Conservation (phyloP, 2,113 vertebrate species). For the Aphelocoma coerulescens region DNA sequence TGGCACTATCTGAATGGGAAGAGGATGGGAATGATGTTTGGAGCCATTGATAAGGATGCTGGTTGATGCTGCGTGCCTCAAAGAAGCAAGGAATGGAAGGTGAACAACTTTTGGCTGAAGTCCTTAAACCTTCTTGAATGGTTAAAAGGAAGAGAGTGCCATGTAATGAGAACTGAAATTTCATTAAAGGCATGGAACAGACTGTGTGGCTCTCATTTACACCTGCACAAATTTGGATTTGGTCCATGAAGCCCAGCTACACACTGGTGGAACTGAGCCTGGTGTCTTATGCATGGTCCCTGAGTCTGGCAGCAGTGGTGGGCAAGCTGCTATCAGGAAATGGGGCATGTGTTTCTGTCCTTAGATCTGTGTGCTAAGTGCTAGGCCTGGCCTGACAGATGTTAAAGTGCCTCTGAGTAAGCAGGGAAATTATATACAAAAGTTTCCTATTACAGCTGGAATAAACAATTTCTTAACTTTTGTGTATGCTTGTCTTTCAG, state of each 20-base stretch:
- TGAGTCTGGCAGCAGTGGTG: not conserved
- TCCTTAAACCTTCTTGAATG: not conserved
- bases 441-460: conserved; percentile 58
- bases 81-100: not conserved
- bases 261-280: not conserved
- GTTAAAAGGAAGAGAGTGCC: not conserved
- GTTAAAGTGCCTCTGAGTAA: conserved; percentile 55
- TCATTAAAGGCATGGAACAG: not conserved
- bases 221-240: conserved; percentile 14
- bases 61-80: not conserved
- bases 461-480: conserved; percentile 64
- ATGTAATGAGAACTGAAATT: not conserved
- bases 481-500: conserved; percentile 52
- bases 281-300: not conserved
- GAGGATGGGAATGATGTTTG: not conserved
- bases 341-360: conserved; percentile 37
- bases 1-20: not conserved
- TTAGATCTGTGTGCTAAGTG: conserved; percentile 49
- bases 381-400: conserved; percentile 52
- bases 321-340: conserved; percentile 34
- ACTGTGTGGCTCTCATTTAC: not conserved
- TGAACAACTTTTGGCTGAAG: not conserved
- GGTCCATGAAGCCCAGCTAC: not conserved
- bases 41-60: not conserved
- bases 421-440: conserved; percentile 65